These are phyloP conservation scores for Minunthozetes semirufus DNA, from an alignment of 2,888 invertebrate genomes.

Conservation along the genomic window DNA sequence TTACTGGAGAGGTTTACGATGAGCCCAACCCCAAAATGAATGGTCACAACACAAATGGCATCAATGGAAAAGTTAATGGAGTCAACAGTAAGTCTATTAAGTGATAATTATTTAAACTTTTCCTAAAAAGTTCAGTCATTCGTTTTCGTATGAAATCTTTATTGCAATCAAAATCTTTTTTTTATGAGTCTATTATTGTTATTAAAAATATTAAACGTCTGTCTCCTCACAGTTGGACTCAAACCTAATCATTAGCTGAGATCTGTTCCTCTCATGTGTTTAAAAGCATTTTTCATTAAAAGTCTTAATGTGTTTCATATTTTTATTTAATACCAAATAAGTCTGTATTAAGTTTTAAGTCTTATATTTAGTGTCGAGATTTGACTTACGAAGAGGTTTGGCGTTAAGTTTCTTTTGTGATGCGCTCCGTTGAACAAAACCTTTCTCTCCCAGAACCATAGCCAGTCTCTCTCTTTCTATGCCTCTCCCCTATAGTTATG, in stretches of 20 bases:
- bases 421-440: conserved; percentile 1
- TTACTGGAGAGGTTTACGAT: conserved; percentile 39
- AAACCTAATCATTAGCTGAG: background rate
- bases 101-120: background rate
- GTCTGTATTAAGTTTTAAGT: background rate
- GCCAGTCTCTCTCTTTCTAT: background rate
- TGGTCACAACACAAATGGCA: conserved; percentile 13
- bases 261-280: conserved; percentile 3
- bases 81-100: conserved; percentile 13
- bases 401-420: conserved; percentile 18
- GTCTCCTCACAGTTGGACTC: background rate
- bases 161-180: background rate
- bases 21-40: background rate
- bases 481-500: background rate
- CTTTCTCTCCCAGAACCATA: background rate
- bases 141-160: background rate
- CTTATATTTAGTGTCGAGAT: no score
- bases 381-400: background rate
- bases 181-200: background rate
- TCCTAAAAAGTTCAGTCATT: background rate
- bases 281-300: background rate
- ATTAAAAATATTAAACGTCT: background rate
- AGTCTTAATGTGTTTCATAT: background rate
- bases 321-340: background rate
- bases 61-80: conserved; percentile 32